Conservation (phyloP, 2,113 vertebrate species). For the Colossoma macropomum region DNA sequence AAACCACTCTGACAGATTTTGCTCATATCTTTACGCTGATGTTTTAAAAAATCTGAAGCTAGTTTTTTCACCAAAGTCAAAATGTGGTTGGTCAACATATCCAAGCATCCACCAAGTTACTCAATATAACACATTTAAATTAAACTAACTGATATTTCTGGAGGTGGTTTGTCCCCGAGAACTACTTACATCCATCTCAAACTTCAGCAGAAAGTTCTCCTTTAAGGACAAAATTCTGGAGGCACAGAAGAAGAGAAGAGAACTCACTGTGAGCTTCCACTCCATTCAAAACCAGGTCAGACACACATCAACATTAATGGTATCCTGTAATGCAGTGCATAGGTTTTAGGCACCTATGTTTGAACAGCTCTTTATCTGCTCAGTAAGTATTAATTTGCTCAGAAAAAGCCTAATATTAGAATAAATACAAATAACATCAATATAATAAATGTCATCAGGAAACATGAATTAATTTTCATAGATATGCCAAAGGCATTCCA, state of each 20-base stretch:
- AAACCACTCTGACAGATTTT: no score
- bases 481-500: no score
- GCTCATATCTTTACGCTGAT: no score
- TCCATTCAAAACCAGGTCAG: neutral
- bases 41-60: neutral
- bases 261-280: neutral
- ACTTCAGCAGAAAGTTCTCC: constrained; percentile 95
- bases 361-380: no score
- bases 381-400: no score
- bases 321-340: no score
- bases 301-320: no score
- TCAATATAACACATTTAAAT: neutral
- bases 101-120: neutral
- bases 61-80: constrained; percentile 66
- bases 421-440: no score
- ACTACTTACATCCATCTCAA: constrained; percentile 92
- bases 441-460: no score
- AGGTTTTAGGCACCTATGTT: no score
- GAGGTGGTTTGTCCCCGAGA: neutral
- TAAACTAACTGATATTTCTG: neutral
- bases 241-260: neutral
- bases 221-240: constrained; percentile 89
- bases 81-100: neutral
- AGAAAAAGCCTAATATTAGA: no score
- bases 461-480: no score